Percentiles rank a stretch among this genome's conserved stretches.
Conservation (phyloP, 2,888 invertebrate genomes). For the Melanchra persicariae region DNA sequence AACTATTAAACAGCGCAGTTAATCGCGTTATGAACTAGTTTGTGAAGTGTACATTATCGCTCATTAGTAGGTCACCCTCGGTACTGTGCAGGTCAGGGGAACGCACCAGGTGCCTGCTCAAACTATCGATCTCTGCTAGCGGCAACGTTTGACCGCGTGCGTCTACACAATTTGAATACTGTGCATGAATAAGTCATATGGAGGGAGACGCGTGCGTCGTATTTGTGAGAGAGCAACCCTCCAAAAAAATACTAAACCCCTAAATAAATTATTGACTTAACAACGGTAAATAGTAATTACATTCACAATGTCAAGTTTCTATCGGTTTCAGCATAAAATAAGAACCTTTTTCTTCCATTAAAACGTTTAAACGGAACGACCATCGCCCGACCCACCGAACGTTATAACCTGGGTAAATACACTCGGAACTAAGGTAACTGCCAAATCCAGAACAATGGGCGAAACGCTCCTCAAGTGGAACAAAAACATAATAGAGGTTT, state of each 20-base stretch:
- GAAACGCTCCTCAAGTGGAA: constrained; percentile 24
- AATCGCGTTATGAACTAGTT: constrained; percentile 8
- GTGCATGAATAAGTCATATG: neutral
- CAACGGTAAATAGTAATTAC: neutral
- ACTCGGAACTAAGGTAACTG: constrained; percentile 22
- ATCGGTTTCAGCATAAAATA: neutral
- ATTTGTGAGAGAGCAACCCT: neutral
- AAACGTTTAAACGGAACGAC: neutral
- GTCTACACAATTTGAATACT: constrained; percentile 7
- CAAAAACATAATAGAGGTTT: constrained; percentile 15
- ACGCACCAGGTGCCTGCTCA: constrained; percentile 20
- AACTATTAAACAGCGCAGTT: constrained; percentile 4
- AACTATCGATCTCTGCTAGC: constrained; percentile 29
- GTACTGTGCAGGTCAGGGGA: constrained; percentile 18
- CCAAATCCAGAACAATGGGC: constrained; percentile 30
- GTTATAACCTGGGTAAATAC: neutral
- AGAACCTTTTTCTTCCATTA: neutral
- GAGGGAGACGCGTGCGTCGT: neutral
- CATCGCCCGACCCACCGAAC: neutral
- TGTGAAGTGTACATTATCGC: constrained; percentile 8
- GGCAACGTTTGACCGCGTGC: neutral
- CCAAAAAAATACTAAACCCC: neutral
- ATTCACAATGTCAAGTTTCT: neutral
- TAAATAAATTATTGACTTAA: neutral
- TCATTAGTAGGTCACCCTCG: constrained; percentile 35